Conservation (phyloP, 2,888 invertebrate genomes). For the Amphimallon solstitiale region DNA sequence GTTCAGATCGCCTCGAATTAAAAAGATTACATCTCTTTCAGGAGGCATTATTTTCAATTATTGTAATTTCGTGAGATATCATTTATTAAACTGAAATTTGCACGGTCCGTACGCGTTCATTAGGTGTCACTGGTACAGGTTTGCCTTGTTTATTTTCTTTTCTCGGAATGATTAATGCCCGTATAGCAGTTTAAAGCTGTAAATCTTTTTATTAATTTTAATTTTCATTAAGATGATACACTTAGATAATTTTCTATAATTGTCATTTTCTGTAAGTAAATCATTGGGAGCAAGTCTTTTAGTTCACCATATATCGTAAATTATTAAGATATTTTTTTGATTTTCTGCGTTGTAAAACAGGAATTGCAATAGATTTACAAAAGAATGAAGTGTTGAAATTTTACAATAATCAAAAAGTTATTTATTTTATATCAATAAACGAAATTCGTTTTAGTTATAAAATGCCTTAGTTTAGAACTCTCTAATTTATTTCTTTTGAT, state of each 20-base stretch:
- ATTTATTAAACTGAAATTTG: slow-evolving; percentile 34
- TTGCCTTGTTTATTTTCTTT: slow-evolving; percentile 14
- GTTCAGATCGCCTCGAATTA: slow-evolving; percentile 28
- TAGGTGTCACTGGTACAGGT: slow-evolving; percentile 8
- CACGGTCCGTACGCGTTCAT: slow-evolving; percentile 15
- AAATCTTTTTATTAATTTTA: slow-evolving; percentile 11
- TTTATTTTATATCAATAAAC: no score
- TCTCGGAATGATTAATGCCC: slow-evolving; percentile 3
- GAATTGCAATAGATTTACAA: no score
- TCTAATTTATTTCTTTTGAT: no score
- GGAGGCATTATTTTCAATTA: slow-evolving; percentile 37
- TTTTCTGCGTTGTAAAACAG: no score
- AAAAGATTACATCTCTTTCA: slow-evolving; percentile 38
- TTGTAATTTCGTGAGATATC: slow-evolving; percentile 38
- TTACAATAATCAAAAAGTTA: no score
- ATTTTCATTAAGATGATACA: slow-evolving; percentile 16
- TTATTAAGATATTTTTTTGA: no score
- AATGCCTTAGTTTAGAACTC: no score
- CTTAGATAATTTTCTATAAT: slow-evolving; percentile 1
- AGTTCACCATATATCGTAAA: no score
- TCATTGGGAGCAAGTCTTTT: no score
- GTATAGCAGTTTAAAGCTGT: not conserved
- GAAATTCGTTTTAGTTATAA: no score
- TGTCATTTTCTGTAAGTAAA: not conserved
- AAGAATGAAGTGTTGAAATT: no score